Conservation (phyloP, 2,888 invertebrate species). For the Amorpha juglandis region DNA sequence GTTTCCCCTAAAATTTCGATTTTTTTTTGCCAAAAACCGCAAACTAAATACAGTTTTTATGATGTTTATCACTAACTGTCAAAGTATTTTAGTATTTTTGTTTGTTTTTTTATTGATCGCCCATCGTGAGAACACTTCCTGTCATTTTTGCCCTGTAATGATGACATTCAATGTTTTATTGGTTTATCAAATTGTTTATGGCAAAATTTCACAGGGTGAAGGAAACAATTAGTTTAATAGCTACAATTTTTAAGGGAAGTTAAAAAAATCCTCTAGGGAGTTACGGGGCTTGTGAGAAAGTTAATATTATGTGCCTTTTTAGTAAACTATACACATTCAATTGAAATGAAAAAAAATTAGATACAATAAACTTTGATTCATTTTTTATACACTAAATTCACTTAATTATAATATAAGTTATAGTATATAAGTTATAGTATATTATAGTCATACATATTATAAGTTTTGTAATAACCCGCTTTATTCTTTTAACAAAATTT, state of each 20-base stretch:
- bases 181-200: conserved; percentile 43
- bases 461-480: no score
- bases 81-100: conserved; percentile 81
- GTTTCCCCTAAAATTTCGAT: conserved; percentile 50
- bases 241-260: conserved; percentile 2
- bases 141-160: conserved; percentile 57
- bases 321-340: neutral
- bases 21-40: conserved; percentile 56
- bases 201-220: conserved; percentile 46
- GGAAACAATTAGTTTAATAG: conserved; percentile 7
- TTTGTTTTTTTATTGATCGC: conserved; percentile 70
- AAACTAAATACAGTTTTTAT: conserved; percentile 59
- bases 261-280: neutral
- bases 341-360: no score
- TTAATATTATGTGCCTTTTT: neutral
- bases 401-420: no score
- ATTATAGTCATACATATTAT: no score
- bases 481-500: no score
- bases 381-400: neutral
- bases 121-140: conserved; percentile 66
- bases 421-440: no score
- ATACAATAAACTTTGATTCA: no score
- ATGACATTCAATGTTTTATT: conserved; percentile 71
- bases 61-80: conserved; percentile 75
- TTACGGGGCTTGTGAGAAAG: conserved; percentile 1